phyloP scores from a whole-genome alignment of 1,140 invertebrate genomes.

The Leptinotarsa defecta region DNA sequence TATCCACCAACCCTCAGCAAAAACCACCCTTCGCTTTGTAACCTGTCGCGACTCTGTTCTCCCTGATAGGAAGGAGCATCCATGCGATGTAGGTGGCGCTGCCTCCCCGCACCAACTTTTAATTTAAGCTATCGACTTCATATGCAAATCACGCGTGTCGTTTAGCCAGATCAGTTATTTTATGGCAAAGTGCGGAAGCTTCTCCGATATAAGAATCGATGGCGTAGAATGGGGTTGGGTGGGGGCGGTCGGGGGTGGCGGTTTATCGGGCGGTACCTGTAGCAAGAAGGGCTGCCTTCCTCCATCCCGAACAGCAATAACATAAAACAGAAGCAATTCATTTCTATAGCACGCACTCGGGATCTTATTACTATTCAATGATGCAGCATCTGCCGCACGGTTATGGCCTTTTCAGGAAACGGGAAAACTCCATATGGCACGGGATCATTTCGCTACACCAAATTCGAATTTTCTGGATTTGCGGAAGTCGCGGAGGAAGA shows the following conservation, averaged over 20 bases:
- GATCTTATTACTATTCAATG: conserved; percentile 54
- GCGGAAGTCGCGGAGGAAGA: neutral
- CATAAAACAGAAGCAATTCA: conserved; percentile 54
- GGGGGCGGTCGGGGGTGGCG: neutral
- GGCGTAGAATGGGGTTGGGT: neutral
- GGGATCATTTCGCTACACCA: conserved; percentile 5
- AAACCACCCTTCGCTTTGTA: no score
- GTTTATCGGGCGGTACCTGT: conserved; percentile 23
- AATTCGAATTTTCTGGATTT: neutral
- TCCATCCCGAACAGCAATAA: conserved; percentile 39
- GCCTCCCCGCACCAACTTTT: conserved; percentile 31
- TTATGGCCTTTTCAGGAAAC: conserved; percentile 44
- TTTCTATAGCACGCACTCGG: conserved; percentile 50
- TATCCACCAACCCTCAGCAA: no score
- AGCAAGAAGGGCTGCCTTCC: conserved; percentile 18
- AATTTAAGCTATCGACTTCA: conserved; percentile 46
- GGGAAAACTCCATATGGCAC: conserved; percentile 4
- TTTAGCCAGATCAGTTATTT: conserved; percentile 52
- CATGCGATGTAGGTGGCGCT: no score
- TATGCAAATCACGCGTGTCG: conserved; percentile 54
- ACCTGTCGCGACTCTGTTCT: no score
- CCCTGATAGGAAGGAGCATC: no score
- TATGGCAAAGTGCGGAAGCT: conserved; percentile 42
- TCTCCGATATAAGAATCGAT: conserved; percentile 39
- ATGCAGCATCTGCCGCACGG: conserved; percentile 47